These are phyloP conservation scores for Ceratina australensis DNA, from an alignment of 1,140 invertebrate species.

Conservation along the genomic window DNA sequence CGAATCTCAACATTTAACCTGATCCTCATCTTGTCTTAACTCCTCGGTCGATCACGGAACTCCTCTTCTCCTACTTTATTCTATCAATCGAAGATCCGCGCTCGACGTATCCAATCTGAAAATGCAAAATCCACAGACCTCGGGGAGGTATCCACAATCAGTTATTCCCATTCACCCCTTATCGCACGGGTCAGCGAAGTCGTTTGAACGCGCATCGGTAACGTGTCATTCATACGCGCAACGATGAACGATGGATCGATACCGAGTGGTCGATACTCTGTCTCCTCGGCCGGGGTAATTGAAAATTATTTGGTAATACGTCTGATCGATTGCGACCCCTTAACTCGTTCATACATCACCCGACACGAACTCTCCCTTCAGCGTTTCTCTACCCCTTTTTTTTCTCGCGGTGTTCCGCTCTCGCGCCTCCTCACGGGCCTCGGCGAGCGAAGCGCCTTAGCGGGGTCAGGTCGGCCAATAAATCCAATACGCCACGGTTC, in stretches of 20 bases:
- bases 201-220: not conserved
- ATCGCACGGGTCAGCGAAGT: constrained; percentile 9
- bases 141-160: not conserved
- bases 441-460: constrained; percentile 68
- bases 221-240: not conserved
- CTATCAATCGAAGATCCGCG: too few relatives aligned
- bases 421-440: constrained; percentile 42
- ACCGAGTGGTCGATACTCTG: constrained; percentile 34
- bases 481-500: constrained; percentile 79
- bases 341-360: constrained; percentile 76
- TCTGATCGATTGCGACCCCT: constrained; percentile 74
- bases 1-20: too few relatives aligned
- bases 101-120: not conserved
- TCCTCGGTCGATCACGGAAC: too few relatives aligned
- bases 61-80: too few relatives aligned
- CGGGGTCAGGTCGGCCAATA: constrained; percentile 77
- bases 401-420: constrained; percentile 41
- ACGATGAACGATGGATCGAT: constrained; percentile 34
- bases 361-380: constrained; percentile 42
- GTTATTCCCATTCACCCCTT: not conserved
- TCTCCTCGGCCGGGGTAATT: constrained; percentile 66
- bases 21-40: too few relatives aligned
- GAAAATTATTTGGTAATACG: constrained; percentile 77
- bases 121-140: constrained; percentile 3
- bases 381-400: constrained; percentile 34